These are phyloP conservation scores for Machaerirhynchus nigripectus DNA, from an alignment of 2,113 vertebrate genomes.

Conservation along the genomic window DNA sequence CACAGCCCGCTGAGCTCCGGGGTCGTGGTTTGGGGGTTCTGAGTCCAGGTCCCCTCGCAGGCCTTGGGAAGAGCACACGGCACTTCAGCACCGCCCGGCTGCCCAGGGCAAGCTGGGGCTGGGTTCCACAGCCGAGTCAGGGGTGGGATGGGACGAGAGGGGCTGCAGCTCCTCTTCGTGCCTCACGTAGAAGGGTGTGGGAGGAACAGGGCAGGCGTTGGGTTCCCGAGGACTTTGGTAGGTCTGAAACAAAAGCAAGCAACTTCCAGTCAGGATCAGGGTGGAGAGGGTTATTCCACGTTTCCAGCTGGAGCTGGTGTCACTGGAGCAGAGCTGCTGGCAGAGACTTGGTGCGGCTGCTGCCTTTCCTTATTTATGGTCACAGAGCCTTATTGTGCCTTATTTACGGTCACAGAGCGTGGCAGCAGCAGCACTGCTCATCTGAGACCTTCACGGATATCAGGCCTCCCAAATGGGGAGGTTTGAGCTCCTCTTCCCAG, in stretches of 20 bases:
- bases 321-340: neutral
- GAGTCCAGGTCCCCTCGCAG: accelerated
- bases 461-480: neutral
- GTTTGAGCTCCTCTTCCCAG: neutral
- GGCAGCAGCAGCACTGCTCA: neutral
- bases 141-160: neutral
- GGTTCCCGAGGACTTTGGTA: neutral
- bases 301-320: neutral
- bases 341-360: neutral
- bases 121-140: neutral
- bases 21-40: neutral
- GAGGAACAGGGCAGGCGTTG: neutral
- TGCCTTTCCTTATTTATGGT: neutral
- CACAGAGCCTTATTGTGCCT: no score
- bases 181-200: neutral
- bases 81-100: neutral
- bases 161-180: neutral
- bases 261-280: neutral
- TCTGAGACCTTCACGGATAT: neutral
- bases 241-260: neutral
- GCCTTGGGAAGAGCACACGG: neutral
- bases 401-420: neutral
- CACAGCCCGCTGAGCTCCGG: neutral
- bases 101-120: neutral
- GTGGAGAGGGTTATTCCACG: neutral